Evolutionary conservation across 2,888 invertebrate genomes (phyloP).

Genomic region (Trissoscelio sp.): DNA sequence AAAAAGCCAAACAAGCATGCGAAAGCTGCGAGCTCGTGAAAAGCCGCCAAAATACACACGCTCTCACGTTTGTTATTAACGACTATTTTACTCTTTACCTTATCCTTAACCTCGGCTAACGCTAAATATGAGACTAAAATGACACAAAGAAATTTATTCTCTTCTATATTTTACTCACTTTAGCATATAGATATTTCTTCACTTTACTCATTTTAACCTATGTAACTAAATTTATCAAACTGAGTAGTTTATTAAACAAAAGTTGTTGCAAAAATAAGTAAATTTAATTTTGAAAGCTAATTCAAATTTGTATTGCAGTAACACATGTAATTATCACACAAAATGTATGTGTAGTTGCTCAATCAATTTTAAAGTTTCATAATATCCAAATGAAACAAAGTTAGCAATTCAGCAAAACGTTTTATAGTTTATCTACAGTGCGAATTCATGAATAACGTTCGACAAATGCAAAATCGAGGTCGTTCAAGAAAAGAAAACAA

Average conservation of each 20-base stretch:
- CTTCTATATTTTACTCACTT: too few relatives aligned
- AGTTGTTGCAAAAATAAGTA: too few relatives aligned
- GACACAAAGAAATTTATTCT: background rate
- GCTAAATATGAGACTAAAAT: background rate
- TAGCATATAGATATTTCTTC: too few relatives aligned
- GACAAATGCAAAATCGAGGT: slow-evolving; percentile 29
- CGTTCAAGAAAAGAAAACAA: background rate
- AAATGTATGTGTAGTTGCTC: slow-evolving; percentile 22
- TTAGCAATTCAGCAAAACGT: slow-evolving; percentile 33
- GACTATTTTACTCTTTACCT: slow-evolving; percentile 32
- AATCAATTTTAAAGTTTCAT: slow-evolving; percentile 25
- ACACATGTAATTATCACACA: slow-evolving; percentile 3
- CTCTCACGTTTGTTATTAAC: slow-evolving; percentile 22
- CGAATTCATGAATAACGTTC: slow-evolving; percentile 31
- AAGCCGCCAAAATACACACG: slow-evolving; percentile 19
- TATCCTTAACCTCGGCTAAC: slow-evolving; percentile 53
- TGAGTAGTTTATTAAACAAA: too few relatives aligned
- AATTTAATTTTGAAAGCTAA: too few relatives aligned
- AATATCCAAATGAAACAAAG: slow-evolving; percentile 30
- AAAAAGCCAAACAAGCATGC: background rate
- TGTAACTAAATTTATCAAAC: too few relatives aligned
- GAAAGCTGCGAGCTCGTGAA: slow-evolving; percentile 1
- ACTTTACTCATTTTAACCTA: background rate
- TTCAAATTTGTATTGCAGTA: background rate
- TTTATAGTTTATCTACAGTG: slow-evolving; percentile 13